Base-by-base conservation (phyloP, 2,113 vertebrate species). In the Onychostoma macrolepis region DNA sequence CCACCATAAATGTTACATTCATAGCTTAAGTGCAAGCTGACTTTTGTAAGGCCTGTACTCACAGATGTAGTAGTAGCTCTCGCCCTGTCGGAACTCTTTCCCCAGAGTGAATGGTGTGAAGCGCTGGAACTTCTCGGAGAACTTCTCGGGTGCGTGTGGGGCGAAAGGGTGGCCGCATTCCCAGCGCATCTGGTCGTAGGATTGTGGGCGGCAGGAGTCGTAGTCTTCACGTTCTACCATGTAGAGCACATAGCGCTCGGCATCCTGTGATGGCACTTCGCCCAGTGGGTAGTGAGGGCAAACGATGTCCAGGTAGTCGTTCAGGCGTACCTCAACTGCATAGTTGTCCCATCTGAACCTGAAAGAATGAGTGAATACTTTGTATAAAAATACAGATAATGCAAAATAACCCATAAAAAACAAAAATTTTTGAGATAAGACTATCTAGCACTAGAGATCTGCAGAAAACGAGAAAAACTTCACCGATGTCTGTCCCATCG, bases 61-160 rank as follows among this genome's bases (percentile, higher is more conserved):
- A 99, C 98, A 99, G 93, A 99, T 97, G 84, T 99, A 99, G 92
- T 99, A 99, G 93, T 99, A 99, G 90, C 95, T 97, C 88, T 97
- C 96, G 67, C 98, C 97, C 80, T 97, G 96, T 53, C 94, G 96
- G 90, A 99, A 99, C 92, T 99, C 98, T 71, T 97, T 98, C 84
- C 97, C 97, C 83, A 98, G 92, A 0, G 97, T 97, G 85, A 99
- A 99, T 3, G 98, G 96, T 0, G 97, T 98, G 89, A 97, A 99
- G 15, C 96, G 97, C 90, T 98, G 98, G 89, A 99, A 98, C 91
- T 98, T 99, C 90, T 98, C 98, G 0, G 97, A 97, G 90, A 99
- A 97, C 89, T 96, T 97, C 91, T 98, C 97, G 0, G 98, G 96
- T 2, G 96, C 97, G 0, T 98, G 97, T 1, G 90, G 93, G 50